These are phyloP conservation scores for Argyresthia albistria DNA, from an alignment of 2,888 invertebrate species.

Conservation along the genomic window DNA sequence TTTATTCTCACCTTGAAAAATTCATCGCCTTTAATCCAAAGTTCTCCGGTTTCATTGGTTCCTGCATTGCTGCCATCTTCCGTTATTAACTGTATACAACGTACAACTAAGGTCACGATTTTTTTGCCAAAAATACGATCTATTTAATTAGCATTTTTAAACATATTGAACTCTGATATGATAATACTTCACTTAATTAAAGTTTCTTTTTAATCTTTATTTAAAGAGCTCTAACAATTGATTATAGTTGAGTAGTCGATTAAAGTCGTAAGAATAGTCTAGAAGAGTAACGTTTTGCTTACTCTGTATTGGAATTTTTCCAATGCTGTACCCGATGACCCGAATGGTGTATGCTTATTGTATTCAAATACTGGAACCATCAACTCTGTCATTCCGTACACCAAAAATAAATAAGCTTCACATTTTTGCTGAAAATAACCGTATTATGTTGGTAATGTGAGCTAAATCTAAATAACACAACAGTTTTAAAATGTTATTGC, in stretches of 20 bases:
- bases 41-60: conserved; percentile 23
- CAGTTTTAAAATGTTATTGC: conserved; percentile 1
- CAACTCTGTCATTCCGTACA: conserved; percentile 37
- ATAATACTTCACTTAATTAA: too few relatives aligned
- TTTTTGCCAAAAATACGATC: too few relatives aligned
- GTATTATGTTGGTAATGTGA: conserved; percentile 8
- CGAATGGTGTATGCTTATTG: conserved; percentile 23
- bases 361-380: conserved; percentile 31
- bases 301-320: conserved; percentile 25
- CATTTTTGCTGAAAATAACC: conserved; percentile 19
- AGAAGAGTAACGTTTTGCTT: neutral
- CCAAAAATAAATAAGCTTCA: conserved; percentile 22
- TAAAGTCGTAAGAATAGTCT: too few relatives aligned
- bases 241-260: too few relatives aligned
- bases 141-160: too few relatives aligned
- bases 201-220: too few relatives aligned
- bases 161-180: too few relatives aligned
- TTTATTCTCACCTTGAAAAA: conserved; percentile 39
- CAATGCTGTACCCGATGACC: conserved; percentile 25
- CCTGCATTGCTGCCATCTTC: conserved; percentile 19
- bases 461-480: conserved; percentile 7
- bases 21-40: conserved; percentile 30
- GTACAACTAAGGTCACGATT: neutral
- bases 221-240: too few relatives aligned
- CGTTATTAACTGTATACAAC: conserved; percentile 19